Base-by-base conservation (phyloP, 64 coral and sea anemone genomes). In the Montipora sp. region DNA sequence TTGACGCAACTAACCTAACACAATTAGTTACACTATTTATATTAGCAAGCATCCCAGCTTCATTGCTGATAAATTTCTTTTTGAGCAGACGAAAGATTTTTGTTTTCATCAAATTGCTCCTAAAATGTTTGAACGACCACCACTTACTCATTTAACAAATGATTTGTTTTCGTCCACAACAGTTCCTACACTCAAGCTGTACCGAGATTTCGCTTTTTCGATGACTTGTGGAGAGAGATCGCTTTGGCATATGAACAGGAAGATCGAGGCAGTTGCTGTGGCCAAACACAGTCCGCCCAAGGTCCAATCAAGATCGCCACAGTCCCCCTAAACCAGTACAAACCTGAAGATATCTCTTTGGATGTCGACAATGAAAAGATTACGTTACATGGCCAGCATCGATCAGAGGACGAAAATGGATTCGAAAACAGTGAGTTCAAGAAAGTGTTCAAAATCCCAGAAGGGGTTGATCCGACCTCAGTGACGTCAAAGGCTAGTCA, bases 391-490 rank as follows among this genome's bases (percentile, higher is more conserved):
- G 95, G 95, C 3, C 80, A 93, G 47, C 87, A 86, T 59, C 73
- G 80, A 43, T 77, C 85, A 20, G 80, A 96, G 48, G 80, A 87
- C 14, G 91, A 93, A 48, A 89, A 85, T 75, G 91, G 95, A 23
- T 93, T 90, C 65, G 95, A 96, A 13, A 80, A 81, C 9, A 90
- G 80, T 9, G 81, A 92, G 8, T 94, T 97, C 83, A 90, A 71
- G 48, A 85, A 94, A 2, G 84, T 76, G 6, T 93, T 91, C 48
- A 81, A 91, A 45, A 55, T 98, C 15, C 96, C 96, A 7, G 85
- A 98, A 75, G 90, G 77, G 3, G 90, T 98, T 12, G 90, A 98
- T 59, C 80, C 94, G 3, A 78, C 87, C 8, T 90, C 80, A 0
- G 92, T 98, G 12, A 88, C 59, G 9, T 81, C 96, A 46, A 81